Conservation (phyloP, 2,888 invertebrate species). For the Thereva nobilitata region DNA sequence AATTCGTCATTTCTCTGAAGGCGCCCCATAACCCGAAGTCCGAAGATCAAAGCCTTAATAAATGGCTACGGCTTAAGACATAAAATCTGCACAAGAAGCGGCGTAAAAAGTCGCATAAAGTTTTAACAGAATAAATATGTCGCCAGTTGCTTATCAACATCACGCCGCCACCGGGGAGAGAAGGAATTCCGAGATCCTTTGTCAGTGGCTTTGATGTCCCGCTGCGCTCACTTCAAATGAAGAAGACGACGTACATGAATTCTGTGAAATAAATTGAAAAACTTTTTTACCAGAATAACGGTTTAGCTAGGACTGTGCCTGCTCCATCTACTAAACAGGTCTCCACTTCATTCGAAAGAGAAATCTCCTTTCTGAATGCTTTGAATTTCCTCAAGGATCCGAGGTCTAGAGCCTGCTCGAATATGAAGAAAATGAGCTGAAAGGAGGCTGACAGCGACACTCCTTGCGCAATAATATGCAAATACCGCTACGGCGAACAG, state of each 20-base stretch:
- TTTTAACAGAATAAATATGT: too few species aligned
- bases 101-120: too few species aligned
- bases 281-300: conserved; percentile 11
- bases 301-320: too few species aligned
- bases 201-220: conserved; percentile 24
- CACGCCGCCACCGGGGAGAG: too few species aligned
- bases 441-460: conserved; percentile 13
- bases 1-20: too few species aligned
- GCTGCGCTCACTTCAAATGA: conserved; percentile 14
- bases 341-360: neutral
- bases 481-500: neutral
- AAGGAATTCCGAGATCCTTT: conserved; percentile 18
- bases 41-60: too few species aligned
- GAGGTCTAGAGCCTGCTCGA: neutral
- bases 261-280: conserved; percentile 32
- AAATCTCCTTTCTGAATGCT: neutral
- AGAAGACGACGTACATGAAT: conserved; percentile 17
- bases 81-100: too few species aligned
- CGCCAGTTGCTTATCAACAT: too few species aligned
- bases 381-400: neutral
- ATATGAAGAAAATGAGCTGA: neutral
- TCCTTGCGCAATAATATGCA: conserved; percentile 9
- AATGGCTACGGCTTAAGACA: too few species aligned
- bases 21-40: too few species aligned
- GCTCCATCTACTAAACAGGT: too few species aligned